Evolutionary conservation across 2,888 invertebrate genomes (phyloP), one percentile per base, ranked within the genome.

Genomic region (Erebia ligea): DNA sequence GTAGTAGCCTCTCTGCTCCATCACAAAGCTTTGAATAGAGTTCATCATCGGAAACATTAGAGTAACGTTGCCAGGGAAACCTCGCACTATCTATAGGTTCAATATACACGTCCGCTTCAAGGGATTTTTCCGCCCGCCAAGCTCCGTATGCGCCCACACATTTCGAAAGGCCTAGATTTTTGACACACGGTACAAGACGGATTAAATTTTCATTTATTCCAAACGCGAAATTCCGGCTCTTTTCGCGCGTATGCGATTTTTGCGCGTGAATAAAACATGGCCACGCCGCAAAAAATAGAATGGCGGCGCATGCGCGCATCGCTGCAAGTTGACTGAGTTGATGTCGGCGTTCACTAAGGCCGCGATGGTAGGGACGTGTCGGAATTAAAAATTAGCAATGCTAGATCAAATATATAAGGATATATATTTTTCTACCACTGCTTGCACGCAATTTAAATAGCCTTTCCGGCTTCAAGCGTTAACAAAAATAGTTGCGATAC

Each of bases 91-190:
- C 86, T 42, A 82, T 80, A n/a, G 81, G 80, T 62, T 89, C 74
- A 73, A 34, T 62, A 72, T 54, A 71, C 66, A 40, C 78, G 73
- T 67, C 80, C 71, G 68, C 76, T 77, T 61, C 72, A 68, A 67
- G 82, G 78, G 90, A 90, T 34, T 83, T 83, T 78, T 88, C 84
- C 42, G 95, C 91, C 59, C 94, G 93, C 88, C 94, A 94, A 21
- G 93, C 82, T 62, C 94, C 89, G 69, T 94, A 92, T n/a, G 95
- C 89, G 80, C 93, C 94, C 64, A 95, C 81, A 82, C 95, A 95
- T 83, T 94, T 94, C 70, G 92, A 73, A 8, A 94, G 84, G 62
- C 93, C 94, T 66, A 92, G 81, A n/a, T 80, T 76, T 71, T 80
- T 79, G 11, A 84, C 77, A 79, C 93, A 92, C 62, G 80, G 73